Evolutionary conservation across 2,113 vertebrate species (phyloP), one percentile per base, ranked within the genome.

Genomic region (Papio anubis): DNA sequence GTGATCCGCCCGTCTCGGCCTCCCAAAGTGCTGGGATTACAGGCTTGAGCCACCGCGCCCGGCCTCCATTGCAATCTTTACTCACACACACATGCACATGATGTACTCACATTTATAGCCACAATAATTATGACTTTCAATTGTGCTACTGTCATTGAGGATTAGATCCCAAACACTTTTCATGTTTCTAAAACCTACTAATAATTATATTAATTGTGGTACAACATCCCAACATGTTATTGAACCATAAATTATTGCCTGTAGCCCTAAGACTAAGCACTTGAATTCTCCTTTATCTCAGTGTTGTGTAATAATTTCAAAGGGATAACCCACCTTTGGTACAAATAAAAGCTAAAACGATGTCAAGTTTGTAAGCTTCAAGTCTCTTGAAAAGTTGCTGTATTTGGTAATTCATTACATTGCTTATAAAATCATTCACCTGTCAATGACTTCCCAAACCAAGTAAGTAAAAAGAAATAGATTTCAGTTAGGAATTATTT

Each of bases 381-480:
- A 89, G 86, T 48, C 45, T 88, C 59, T 61, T 87, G 8, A 50
- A 48, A 76, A 66, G 45, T 68, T 57, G 1, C 80, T 76, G 0
- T 45, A 61, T 82, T 90, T 72, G 43, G 80, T 82, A 93, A 92
- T 40, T 95, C 93, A 88, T 82, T 81, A 79, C 90, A 64, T 91
- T 72, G 50, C 68, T 97, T 70, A 88, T 92, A 96, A 85, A 97
- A 90, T 90, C 59, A 92, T 50, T 88, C 80, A 38, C 73, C 57
- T 97, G 94, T 96, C 88, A 96, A 93, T 93, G 93, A 96, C 90
- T 97, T 97, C 88, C 66, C 90, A 96, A 97, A 88, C 25, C 57
- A 96, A 96, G 48, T 85, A 45, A 98, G 27, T 85, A 78, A 94
- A 94, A 78, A 84, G 27, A 90, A 92, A 93, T 82, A 75, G 27